phyloP scores from a whole-genome alignment of 2,113 vertebrate genomes.

The Phylloscopus whistleri region DNA sequence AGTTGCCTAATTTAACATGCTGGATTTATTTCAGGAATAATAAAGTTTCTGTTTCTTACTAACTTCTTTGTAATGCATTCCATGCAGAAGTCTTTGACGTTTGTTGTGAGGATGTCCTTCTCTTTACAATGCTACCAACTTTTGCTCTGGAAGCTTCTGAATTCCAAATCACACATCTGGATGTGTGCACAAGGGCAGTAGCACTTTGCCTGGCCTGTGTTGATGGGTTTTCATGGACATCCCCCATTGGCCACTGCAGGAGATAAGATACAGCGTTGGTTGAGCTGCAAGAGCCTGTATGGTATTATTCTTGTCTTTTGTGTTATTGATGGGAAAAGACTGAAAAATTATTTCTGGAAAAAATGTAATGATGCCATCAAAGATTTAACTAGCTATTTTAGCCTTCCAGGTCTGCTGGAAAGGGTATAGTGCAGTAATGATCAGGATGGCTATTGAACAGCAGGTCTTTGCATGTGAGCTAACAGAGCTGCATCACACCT shows the following conservation, averaged over 20 bases:
- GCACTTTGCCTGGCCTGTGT: background rate
- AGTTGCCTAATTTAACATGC: background rate
- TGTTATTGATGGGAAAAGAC: background rate
- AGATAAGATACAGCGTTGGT: background rate
- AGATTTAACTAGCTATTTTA: background rate
- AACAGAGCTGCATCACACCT: background rate
- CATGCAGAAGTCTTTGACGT: background rate
- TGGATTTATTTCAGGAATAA: slow-evolving; percentile 24
- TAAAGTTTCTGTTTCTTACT: background rate
- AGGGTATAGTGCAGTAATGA: background rate
- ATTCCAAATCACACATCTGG: background rate
- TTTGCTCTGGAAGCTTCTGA: slow-evolving; percentile 5
- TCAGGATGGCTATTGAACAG: background rate
- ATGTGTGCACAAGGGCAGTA: background rate
- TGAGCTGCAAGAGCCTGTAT: background rate
- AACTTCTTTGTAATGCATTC: background rate
- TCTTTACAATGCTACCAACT: background rate
- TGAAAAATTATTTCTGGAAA: background rate
- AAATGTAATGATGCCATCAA: background rate
- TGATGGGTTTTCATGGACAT: background rate
- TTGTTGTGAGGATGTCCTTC: background rate
- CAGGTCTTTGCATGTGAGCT: background rate
- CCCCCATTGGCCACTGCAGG: background rate
- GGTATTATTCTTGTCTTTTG: background rate
- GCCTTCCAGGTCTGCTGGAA: background rate